Base-by-base conservation (phyloP, 2,888 invertebrate species). In the Dynastes hyllus region DNA sequence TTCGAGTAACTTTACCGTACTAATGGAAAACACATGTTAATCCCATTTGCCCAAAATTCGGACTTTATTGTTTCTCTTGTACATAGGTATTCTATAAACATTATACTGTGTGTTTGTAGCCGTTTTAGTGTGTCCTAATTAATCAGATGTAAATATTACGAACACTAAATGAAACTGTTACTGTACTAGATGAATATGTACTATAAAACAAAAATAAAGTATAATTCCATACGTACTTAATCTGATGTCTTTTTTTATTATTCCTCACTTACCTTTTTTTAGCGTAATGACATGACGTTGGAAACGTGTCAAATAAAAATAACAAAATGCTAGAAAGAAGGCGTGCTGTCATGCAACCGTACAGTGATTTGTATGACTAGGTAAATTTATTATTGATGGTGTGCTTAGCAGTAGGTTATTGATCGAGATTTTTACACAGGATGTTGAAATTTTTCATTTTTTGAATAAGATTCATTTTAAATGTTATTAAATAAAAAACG, bases 311-410 rank as follows among this genome's bases (percentile, higher is more conserved):
- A 45, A 69, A 69, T 45, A 69, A 69, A 50, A 69, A 66, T 50
- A 69, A 69, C 27, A 69, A 50, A 50, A 11, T 45, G 50, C 22
- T 22, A 16, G 40, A 50, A 69, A 27, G 29, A 73, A 73, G 58
- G 29, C 37, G 61, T 45, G 73, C 73, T 73, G 73, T 73, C 73
- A 61, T 45, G 40, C 22, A 61, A 58, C 45, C 32, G 40, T 58
- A 58, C 40, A 32, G 61, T 73, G 73, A 73, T 73, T 73, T 73
- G 73, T 58, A 73, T 73, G 73, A 73, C 73, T 53, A 73, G 27
- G 40, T 16, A 45, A 40, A 73, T 73, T 27, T 73, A 61, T 73
- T 73, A 73, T 73, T 73, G 73, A 73, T 73, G 27, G 58, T 73
- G 11, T 37, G 45, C 73, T 73, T 61, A 58, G 8, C 37, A 16